Base-by-base conservation (phyloP, 1,140 invertebrate species). In the Steinernema feltiae region DNA sequence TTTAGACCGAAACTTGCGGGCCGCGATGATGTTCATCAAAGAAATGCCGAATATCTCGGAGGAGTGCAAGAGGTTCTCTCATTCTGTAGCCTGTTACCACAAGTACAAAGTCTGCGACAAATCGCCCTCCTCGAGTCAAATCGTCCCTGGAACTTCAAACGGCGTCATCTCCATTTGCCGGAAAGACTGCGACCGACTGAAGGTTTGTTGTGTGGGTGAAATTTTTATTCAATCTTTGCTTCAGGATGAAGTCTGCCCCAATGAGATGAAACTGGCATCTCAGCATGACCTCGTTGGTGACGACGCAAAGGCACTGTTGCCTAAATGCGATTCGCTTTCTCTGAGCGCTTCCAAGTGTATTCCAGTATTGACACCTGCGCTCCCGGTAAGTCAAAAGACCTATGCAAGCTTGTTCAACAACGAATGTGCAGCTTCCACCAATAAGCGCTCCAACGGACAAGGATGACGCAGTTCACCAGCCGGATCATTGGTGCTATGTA, bases 11-110 rank as follows among this genome's bases (percentile, higher is more conserved):
- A 80, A 80, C 32, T 46, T 80, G 12, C 32, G 70, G 15, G 79
- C 79, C n/a, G 79, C 79, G 18, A 79, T 80, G 79, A 75, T 80
- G 32, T 80, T 80, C 46, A 79, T 80, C 74, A 73, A 79, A 21
- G 32, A 72, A 3, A 46, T 32, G 3, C 71, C 78, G 46, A 73
- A 35, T 32, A 76, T 80, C 24, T 79, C 74, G 1, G 72, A 75
- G 30, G 48, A 80, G 32, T 80, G 79, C 69, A 41, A 74, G 31
- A 69, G 71, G 46, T 32, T 79, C 27, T 80, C 79, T n/a, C 79
- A 80, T 41, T 73, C 79, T n/a, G 79, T 80, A 30, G 79, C 79
- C n/a, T 80, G 79, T 32, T 76, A 72, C 70, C 79, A 80, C 63
- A 80, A 74, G 79, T 80, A 80, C 69, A 78, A 80, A 72, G 77